Conservation (phyloP, 1,140 invertebrate species). For the Brachionus calyciflorus region DNA sequence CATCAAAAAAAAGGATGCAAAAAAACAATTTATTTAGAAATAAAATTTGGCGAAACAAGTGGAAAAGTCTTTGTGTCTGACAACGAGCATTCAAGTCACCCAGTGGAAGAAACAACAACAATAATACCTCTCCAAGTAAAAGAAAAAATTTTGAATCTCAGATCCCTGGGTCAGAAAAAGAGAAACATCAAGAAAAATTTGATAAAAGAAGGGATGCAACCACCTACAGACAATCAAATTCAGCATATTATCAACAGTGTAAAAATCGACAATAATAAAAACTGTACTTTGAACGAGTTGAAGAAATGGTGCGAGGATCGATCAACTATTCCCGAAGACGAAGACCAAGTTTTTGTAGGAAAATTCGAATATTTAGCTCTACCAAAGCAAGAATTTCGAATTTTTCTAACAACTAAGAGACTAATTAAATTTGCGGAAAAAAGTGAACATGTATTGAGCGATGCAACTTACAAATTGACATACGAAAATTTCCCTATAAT, state of each 20-base stretch:
- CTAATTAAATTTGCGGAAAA: background rate
- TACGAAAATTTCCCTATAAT: slow-evolving; percentile 2
- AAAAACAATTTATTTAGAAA: too few relatives aligned
- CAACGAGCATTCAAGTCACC: too few relatives aligned
- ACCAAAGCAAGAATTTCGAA: background rate
- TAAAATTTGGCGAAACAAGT: too few relatives aligned
- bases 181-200: slow-evolving; percentile 6
- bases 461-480: slow-evolving; percentile 1
- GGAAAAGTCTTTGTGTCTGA: too few relatives aligned
- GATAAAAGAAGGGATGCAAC: slow-evolving; percentile 2
- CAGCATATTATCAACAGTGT: background rate
- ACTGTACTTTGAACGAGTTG: background rate
- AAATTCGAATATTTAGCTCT: background rate
- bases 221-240: slow-evolving; percentile 9
- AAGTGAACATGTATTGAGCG: background rate
- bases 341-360: background rate
- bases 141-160: too few relatives aligned
- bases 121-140: too few relatives aligned
- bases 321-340: background rate
- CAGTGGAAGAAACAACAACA: too few relatives aligned
- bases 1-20: too few relatives aligned
- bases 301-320: background rate
- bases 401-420: background rate
- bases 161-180: too few relatives aligned
- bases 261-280: background rate